Evolutionary conservation across 2,888 invertebrate species (phyloP).

Genomic region (Archips xylosteana): DNA sequence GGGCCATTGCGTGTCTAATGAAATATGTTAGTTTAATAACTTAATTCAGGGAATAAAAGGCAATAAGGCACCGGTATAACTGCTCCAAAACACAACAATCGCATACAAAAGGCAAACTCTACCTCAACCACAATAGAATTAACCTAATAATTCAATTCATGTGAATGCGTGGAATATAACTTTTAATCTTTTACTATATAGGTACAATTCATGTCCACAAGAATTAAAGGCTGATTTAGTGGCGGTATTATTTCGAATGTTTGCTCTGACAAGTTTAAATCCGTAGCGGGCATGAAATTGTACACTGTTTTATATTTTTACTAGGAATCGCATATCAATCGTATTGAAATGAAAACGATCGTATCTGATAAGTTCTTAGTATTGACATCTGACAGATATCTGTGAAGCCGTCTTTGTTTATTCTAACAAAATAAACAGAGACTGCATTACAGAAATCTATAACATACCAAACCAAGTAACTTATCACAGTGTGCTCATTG

Average conservation of each 20-base stretch:
- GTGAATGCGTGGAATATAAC: slow-evolving; percentile 11
- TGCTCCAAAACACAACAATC: slow-evolving; percentile 22
- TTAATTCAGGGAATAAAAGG: slow-evolving; percentile 20
- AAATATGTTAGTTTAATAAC: slow-evolving; percentile 31
- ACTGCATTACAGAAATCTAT: too few species aligned
- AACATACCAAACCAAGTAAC: too few species aligned
- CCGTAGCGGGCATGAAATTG: not conserved
- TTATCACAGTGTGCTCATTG: too few species aligned
- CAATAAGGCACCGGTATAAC: slow-evolving; percentile 8
- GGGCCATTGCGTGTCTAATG: slow-evolving; percentile 26
- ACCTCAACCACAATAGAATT: slow-evolving; percentile 25
- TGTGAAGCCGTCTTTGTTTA: too few species aligned
- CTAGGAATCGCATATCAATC: too few species aligned
- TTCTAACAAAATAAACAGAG: too few species aligned
- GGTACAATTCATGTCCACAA: slow-evolving; percentile 21
- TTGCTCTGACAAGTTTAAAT: slow-evolving; percentile 25
- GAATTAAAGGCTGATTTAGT: slow-evolving; percentile 7
- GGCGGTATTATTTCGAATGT: slow-evolving; percentile 24
- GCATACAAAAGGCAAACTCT: slow-evolving; percentile 19
- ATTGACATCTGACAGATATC: too few species aligned
- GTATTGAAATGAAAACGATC: too few species aligned
- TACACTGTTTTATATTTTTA: too few species aligned
- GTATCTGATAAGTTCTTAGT: too few species aligned
- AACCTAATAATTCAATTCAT: slow-evolving; percentile 26
- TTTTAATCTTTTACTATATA: slow-evolving; percentile 18